Base-by-base conservation (phyloP, 2,888 invertebrate species). In the Dusona sp. region DNA sequence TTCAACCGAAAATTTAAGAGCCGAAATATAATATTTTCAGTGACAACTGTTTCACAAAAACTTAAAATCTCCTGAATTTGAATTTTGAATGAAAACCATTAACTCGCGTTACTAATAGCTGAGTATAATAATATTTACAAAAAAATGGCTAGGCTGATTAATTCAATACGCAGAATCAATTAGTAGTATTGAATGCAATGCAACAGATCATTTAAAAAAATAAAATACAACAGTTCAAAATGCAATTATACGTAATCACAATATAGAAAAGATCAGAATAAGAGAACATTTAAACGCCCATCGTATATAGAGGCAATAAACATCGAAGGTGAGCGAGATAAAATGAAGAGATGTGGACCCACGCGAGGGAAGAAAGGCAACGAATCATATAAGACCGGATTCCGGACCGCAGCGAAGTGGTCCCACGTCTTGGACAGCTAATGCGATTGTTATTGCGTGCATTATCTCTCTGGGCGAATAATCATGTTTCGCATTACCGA, bases 391-490 rank as follows among this genome's bases (percentile, higher is more conserved):
- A 89, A 90, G 90, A 90, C 90, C 90, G 88, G 91, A 92, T 92
- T 91, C 92, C 90, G 90, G 84, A 85, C 16, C 84, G 79, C 83
- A 88, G 83, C 86, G 86, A 87, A 89, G 87, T 84, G 87, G 85
- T 87, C 84, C 85, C 86, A 48, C 48, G 45, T 51, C 88, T 85
- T 74, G 88, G 89, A 89, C 89, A 88, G 91, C 92, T 93, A 92
- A 93, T 93, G 93, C 92, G 92, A 93, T 93, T 92, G 92, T 93
- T 93, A 93, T 93, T 92, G 92, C 91, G 91, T 90, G 89, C 91
- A 92, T 92, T 92, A 92, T 92, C 92, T 92, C 91, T 92, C 91
- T 89, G 89, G 89, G 90, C 90, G 90, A 92, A 92, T 92, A 93
- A 93, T 92, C 93, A 92, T 91, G 92, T 90, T 92, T 92, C 91